phyloP scores from a whole-genome alignment of 2,113 vertebrate species.

The Sylvilagus bachmani region DNA sequence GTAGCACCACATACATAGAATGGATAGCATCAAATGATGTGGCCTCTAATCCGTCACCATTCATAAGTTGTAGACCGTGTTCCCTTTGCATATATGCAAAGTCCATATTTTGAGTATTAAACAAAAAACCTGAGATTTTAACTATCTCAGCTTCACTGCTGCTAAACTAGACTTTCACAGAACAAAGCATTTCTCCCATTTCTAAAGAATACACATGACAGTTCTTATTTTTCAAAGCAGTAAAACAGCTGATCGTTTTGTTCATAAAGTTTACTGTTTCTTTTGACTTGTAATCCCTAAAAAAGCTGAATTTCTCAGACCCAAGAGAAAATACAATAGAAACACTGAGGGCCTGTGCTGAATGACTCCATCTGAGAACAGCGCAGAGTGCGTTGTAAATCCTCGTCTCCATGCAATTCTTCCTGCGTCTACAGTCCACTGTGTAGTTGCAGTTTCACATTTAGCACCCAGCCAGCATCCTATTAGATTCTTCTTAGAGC shows the following conservation, averaged over 20 bases:
- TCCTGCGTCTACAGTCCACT: background rate
- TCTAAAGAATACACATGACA: slow-evolving; percentile 25
- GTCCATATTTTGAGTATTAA: slow-evolving; percentile 58
- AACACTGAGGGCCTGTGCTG: background rate
- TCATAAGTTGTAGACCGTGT: background rate
- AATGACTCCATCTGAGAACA: slow-evolving; percentile 6
- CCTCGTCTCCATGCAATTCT: background rate
- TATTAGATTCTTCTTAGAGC: slow-evolving; percentile 69
- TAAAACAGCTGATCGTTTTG: slow-evolving; percentile 64
- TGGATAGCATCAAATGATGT: background rate
- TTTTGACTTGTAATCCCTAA: slow-evolving; percentile 46
- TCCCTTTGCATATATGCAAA: background rate
- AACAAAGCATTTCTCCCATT: slow-evolving; percentile 50
- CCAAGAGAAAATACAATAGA: background rate
- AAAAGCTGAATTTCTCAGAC: background rate
- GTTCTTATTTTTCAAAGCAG: slow-evolving; percentile 66
- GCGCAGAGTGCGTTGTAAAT: background rate
- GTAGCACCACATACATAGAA: background rate
- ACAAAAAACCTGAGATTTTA: slow-evolving; percentile 61
- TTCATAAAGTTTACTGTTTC: background rate
- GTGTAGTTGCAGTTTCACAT: background rate
- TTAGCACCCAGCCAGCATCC: slow-evolving; percentile 39
- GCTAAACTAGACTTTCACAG: slow-evolving; percentile 67
- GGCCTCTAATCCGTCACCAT: background rate
- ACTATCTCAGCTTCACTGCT: slow-evolving; percentile 51